Evolutionary conservation across 2,797 vertebrate genomes (phyloP).

Genomic region (Pangasius djambal): DNA sequence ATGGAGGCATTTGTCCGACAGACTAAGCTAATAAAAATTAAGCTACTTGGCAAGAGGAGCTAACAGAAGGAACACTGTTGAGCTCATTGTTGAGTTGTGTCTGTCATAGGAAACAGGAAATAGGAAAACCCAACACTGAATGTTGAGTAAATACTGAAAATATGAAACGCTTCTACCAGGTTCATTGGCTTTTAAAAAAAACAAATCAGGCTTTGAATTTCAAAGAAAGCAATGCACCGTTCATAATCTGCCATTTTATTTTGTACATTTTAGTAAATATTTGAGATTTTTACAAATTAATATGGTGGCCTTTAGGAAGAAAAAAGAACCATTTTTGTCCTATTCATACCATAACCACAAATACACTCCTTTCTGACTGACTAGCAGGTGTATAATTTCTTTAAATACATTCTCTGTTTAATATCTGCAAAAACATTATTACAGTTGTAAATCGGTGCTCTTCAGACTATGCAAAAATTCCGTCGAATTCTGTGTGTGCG

Average conservation of each 20-base stretch:
- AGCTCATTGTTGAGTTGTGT: background rate
- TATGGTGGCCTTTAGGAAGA: background rate
- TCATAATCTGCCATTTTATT: background rate
- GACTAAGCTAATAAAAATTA: constrained; percentile 58
- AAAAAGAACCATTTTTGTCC: background rate
- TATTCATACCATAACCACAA: background rate
- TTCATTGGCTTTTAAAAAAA: background rate
- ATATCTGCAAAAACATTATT: background rate
- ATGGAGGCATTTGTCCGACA: constrained; percentile 51
- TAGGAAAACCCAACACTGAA: background rate
- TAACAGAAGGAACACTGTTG: constrained; percentile 15
- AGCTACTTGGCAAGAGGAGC: constrained; percentile 48
- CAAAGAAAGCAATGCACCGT: background rate
- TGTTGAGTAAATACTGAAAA: background rate
- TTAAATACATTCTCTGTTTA: background rate
- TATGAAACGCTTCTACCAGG: background rate
- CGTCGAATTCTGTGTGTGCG: background rate
- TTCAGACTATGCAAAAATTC: background rate
- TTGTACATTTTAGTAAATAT: background rate
- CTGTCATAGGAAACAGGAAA: background rate
- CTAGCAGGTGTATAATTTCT: background rate
- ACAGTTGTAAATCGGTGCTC: background rate
- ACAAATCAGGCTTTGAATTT: background rate
- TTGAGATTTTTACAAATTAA: background rate
- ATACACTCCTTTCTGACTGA: no score